Conservation (phyloP, 2,797 vertebrate species). For the Xiphorhynchus erythropygius region DNA sequence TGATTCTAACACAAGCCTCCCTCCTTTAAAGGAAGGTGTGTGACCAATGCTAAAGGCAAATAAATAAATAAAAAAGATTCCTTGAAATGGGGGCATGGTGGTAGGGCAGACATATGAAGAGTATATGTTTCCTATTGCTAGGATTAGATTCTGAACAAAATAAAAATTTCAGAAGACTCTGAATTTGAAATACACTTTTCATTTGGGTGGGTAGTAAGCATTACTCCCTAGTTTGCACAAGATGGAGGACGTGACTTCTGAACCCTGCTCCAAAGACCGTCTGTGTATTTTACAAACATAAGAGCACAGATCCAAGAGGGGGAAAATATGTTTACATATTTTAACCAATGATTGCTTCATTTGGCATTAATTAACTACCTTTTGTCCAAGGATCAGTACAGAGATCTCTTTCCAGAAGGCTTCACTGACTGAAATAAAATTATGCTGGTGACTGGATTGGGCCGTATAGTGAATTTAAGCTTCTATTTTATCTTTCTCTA, state of each 20-base stretch:
- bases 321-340: not conserved
- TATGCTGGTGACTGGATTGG: not conserved
- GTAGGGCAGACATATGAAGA: not conserved
- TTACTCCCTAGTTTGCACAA: not conserved
- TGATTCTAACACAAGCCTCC: not conserved
- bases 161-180: not conserved
- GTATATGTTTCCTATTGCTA: not conserved
- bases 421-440: not conserved
- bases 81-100: fast-evolving
- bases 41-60: not conserved
- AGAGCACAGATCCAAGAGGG: not conserved
- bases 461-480: not conserved
- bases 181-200: not conserved
- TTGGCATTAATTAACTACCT: not conserved
- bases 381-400: not conserved
- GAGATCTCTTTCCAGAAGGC: not conserved
- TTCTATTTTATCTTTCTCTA: not conserved
- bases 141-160: not conserved
- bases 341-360: not conserved
- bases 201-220: not conserved
- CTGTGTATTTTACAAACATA: not conserved
- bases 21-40: not conserved
- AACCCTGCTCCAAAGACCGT: not conserved
- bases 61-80: not conserved
- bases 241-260: not conserved